Base-by-base conservation (phyloP, 2,888 invertebrate genomes). In the Stenoptilia bipunctidactyla region DNA sequence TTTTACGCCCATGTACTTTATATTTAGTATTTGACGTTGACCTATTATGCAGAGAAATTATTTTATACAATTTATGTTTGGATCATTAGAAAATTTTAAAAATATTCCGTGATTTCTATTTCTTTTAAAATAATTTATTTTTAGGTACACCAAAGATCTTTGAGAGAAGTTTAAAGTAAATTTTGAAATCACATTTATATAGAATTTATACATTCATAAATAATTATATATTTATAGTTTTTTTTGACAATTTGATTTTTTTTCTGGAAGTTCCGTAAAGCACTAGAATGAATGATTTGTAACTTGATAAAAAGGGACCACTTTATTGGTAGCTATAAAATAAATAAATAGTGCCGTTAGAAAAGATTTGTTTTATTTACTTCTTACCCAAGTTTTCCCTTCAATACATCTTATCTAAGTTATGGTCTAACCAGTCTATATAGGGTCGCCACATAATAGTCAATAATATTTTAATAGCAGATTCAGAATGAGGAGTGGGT, bases 311-410 rank as follows among this genome's bases (percentile, higher is more conserved):
- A 53, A 54, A 65, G 68, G 63, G 63, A 65, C 67, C 68, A 69
- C 56, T 55, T 58, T 55, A 50, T 55, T 55, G 56, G 55, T 53
- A 51, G 52, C 52, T 61, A 55, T 59, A 56, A 53, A 74, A 72
- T 71, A 70, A 74, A 72, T 71, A 70, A 73, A 70, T 56, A 59
- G 58, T 70, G 64, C 60, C 59, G 66, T 70, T 69, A 53, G 64
- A 46, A 47, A 40, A 39, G 36, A 37, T 27, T 2, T 41, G 46
- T 51, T 53, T 59, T 51, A 54, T 61, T 55, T 54, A 40, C 40
- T 27, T 40, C 3, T 15, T 8, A 30, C 30, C 20, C 20, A 20
- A 20, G 20, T n/a, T n/a, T n/a, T n/a, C n/a, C n/a, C n/a, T n/a
- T n/a, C n/a, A n/a, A n/a, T n/a, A n/a, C n/a, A n/a, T n/a, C n/a